Conservation (phyloP, 30 jellyfish, hydroid and myxozoan species). For the Pseudorhiza aurosa region DNA sequence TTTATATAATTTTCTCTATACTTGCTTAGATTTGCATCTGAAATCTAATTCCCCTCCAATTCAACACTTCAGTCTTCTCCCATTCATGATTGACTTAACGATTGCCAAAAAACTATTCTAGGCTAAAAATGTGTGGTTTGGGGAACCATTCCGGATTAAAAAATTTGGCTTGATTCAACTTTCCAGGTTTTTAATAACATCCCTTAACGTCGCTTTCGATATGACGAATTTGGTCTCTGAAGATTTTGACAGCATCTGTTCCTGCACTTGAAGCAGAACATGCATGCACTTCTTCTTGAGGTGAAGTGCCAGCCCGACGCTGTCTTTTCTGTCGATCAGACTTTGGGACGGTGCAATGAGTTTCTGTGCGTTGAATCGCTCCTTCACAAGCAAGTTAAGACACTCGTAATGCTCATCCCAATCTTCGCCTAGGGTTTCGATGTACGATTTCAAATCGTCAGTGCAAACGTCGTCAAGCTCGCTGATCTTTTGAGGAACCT, state of each 20-base stretch:
- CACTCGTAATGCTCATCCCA: conserved; percentile 74
- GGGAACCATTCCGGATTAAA: too few relatives aligned
- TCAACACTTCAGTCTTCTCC: too few relatives aligned
- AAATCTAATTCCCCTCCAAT: too few relatives aligned
- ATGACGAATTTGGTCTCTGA: conserved; percentile 61
- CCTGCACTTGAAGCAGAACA: conserved; percentile 48
- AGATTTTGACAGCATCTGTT: conserved; percentile 77
- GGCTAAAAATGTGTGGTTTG: too few relatives aligned
- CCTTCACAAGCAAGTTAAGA: conserved; percentile 47
- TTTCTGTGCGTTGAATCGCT: conserved; percentile 39
- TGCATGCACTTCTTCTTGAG: conserved; percentile 53
- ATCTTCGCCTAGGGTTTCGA: conserved; percentile 49
- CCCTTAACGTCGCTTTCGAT: conserved; percentile 33
- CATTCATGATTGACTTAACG: too few relatives aligned
- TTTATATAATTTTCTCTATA: too few relatives aligned
- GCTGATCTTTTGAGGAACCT: conserved; percentile 65
- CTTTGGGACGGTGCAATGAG: conserved; percentile 51
- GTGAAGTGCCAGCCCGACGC: conserved; percentile 6
- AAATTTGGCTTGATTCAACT: too few relatives aligned
- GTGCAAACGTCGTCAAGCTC: conserved; percentile 75
- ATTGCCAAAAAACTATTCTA: too few relatives aligned
- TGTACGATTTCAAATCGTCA: conserved; percentile 60
- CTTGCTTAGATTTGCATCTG: too few relatives aligned
- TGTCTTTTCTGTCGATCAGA: background rate
- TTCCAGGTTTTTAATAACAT: background rate